Evolutionary conservation across 2,888 invertebrate species (phyloP).

Genomic region (Sepiola atlantica): DNA sequence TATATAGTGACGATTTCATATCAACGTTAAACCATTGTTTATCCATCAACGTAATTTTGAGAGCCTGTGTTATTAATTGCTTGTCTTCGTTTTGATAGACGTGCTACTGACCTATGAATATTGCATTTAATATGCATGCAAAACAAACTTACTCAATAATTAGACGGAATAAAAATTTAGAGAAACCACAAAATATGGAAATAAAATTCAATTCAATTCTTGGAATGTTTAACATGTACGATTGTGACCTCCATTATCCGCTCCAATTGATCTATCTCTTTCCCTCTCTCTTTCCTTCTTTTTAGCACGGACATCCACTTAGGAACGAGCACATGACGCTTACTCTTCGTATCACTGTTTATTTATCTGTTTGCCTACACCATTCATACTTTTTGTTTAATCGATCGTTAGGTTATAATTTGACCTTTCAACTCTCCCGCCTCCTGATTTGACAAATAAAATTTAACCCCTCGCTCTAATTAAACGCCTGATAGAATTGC

Average conservation of each 20-base stretch:
- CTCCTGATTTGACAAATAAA: slow-evolving; percentile 19
- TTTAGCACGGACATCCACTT: neutral
- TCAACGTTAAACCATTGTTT: neutral
- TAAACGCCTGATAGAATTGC: neutral
- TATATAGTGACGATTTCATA: no score
- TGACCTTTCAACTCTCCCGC: neutral
- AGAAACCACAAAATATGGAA: neutral
- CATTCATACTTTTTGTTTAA: neutral
- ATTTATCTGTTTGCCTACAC: neutral
- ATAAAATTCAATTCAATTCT: neutral
- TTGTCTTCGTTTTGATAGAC: neutral
- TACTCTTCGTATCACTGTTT: neutral
- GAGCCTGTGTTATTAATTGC: neutral
- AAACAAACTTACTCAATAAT: neutral
- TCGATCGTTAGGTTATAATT: neutral
- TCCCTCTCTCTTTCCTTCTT: neutral
- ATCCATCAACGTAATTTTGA: neutral
- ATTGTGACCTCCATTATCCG: neutral
- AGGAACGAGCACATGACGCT: no score
- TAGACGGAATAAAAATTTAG: no score
- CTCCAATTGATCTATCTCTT: no score
- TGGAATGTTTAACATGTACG: neutral
- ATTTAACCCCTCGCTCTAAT: neutral
- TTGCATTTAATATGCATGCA: neutral
- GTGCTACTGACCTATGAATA: neutral